Base-by-base conservation (phyloP, 2,113 vertebrate species). In the Gopherus evgoodei region DNA sequence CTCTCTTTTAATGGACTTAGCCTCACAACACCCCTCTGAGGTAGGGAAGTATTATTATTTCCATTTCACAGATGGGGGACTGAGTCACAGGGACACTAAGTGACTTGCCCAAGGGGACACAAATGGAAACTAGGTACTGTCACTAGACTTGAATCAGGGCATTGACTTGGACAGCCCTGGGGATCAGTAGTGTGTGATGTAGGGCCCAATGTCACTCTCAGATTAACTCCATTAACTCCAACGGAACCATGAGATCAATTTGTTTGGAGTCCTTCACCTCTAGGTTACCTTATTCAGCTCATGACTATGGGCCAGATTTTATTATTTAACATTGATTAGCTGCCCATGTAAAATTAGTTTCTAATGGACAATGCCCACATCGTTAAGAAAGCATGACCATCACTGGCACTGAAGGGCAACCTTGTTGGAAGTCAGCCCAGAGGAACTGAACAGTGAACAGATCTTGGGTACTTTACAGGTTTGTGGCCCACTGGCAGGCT, bases 321-420 rank as follows among this genome's bases (percentile, higher is more conserved):
- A 72, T 89, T 91, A 94, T 57, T 91, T 94, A 83, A 72, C 91
- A 95, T 81, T 91, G 57, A 93, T 87, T 93, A 94, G 57, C 75
- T 92, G 91, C 59, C 44, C 72, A 76, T 24, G 24, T 44, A 76
- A 76, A 76, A 38, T 78, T 69, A 19, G 65, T 69, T 69, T 69
- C 42, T 27, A 78, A 47, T 27, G 75, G 42, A 42, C 75, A 78
- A 78, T 27, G 75, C 25, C 75, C 44, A 47, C 24, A 78, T 78
- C 12, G 27, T 78, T 44, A 47, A 78, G 42, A 76, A 76, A 76
- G 24, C 12, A 14, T 7, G 11, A 25, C 4, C 42, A 27, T 78
- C 38, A 47, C 47, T 78, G 86, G 84, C 91, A 82, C 65, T 83
- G 84, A 57, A 88, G 91, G 90, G 86, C 50, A 44, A 87, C 83